phyloP scores from a whole-genome alignment of 2,113 vertebrate genomes.

The Odocoileus virginianus region DNA sequence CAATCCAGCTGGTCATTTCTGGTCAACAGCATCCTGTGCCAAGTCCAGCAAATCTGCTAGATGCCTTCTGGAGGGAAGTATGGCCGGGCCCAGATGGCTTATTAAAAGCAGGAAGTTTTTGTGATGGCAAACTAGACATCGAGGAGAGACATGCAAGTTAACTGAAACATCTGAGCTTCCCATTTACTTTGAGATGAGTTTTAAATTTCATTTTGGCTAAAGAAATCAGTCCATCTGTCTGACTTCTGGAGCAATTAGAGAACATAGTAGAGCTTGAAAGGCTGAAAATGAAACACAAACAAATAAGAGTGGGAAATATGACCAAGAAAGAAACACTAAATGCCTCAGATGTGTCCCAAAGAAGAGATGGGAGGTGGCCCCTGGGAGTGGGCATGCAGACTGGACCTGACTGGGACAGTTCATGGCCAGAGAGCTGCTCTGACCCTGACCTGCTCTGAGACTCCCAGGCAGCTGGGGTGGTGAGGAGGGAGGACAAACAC shows the following conservation, averaged over 20 bases:
- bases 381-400: neutral
- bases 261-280: constrained; percentile 27
- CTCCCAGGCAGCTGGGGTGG: rapidly evolving
- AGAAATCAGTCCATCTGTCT: constrained; percentile 56
- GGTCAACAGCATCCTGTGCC: neutral
- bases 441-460: neutral
- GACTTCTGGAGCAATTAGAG: constrained; percentile 47
- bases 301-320: neutral
- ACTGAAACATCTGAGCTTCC: constrained; percentile 30
- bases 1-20: neutral
- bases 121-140: neutral
- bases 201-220: constrained; percentile 47
- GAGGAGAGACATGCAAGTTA: neutral
- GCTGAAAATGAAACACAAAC: neutral
- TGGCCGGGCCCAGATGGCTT: constrained; percentile 21
- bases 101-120: neutral
- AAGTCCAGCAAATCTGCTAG: constrained; percentile 29
- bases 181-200: constrained; percentile 31
- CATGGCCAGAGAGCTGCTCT: neutral
- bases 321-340: neutral
- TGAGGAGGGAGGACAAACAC: neutral
- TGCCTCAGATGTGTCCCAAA: neutral
- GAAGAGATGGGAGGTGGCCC: neutral
- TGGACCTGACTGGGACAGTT: neutral
- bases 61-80: neutral